Base-by-base conservation (phyloP, 1,140 invertebrate species). In the Phortica variegata region DNA sequence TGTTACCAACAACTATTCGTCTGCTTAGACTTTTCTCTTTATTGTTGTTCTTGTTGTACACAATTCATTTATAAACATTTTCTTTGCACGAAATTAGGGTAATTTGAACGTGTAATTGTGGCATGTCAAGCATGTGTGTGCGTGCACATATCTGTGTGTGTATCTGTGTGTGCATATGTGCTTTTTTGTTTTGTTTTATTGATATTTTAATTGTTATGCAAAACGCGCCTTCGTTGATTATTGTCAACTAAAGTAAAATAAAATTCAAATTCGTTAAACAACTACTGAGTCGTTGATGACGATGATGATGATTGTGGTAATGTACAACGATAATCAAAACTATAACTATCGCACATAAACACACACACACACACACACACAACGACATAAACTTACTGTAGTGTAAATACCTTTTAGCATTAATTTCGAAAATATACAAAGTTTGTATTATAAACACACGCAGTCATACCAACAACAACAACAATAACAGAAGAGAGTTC, bases 211-310 rank as follows among this genome's bases (percentile, higher is more conserved):
- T 69, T 69, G 49, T 54, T 60, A 70, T 70, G 66, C 65, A 41
- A 53, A 54, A 40, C 59, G 54, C 57, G 43, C 36, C 48, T 46
- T 50, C 31, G 44, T 60, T 66, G 65, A 70, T 70, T 70, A 70
- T 71, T 70, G 65, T 61, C 66, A 71, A 66, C 65, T 65, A 62
- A 66, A 70, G 62, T 62, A 56, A 70, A 70, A 69, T 65, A 65
- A 65, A 69, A 61, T 55, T 52, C 46, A 63, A 54, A 52, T 65
- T 47, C 53, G 60, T 31, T 16, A 37, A n/a, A 57, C 37, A 51
- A 43, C 37, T 18, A 37, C 46, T 44, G 33, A 43, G 54, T 58
- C 46, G 31, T 16, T 31, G 21, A 7, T 29, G 26, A 29, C 26
- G 26, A 29, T 12, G 26, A n/a, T 29, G 26, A 7, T 12, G 26